These are phyloP conservation scores for Sipha maydis DNA, from an alignment of 2,888 invertebrate genomes.

Conservation along the genomic window DNA sequence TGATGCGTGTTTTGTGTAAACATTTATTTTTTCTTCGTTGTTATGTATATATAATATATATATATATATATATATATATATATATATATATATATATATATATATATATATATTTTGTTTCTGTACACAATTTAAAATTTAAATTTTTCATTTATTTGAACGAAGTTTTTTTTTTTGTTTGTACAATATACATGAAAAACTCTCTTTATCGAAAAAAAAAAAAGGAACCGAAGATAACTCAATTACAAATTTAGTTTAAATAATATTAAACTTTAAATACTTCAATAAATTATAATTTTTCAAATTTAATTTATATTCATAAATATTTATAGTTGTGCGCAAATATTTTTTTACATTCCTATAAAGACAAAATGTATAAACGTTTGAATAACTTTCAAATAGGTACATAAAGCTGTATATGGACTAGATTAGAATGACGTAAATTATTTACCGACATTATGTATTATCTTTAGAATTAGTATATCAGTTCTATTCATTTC, in stretches of 20 bases:
- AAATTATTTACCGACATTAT: neutral
- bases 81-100: too few relatives aligned
- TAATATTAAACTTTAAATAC: neutral
- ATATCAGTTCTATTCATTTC: slow-evolving; percentile 1
- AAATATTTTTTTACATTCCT: too few relatives aligned
- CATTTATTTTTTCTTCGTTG: neutral
- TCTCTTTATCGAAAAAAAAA: neutral
- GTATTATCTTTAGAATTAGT: neutral
- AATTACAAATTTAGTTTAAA: neutral
- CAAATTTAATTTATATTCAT: neutral
- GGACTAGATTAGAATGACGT: neutral
- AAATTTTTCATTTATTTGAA: neutral
- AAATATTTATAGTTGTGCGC: neutral
- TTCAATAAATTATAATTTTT: neutral
- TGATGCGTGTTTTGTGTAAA: neutral
- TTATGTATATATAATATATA: too few relatives aligned
- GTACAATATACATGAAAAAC: neutral
- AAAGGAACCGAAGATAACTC: neutral
- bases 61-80: too few relatives aligned
- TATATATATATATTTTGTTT: too few relatives aligned
- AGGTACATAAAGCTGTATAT: too few relatives aligned
- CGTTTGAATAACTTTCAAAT: too few relatives aligned
- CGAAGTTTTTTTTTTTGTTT: too few relatives aligned
- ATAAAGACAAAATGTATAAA: too few relatives aligned
- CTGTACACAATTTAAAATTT: neutral